Evolutionary conservation across 2,888 invertebrate species (phyloP), one percentile per base, ranked within the genome.

Genomic region (Capitulum mitella): DNA sequence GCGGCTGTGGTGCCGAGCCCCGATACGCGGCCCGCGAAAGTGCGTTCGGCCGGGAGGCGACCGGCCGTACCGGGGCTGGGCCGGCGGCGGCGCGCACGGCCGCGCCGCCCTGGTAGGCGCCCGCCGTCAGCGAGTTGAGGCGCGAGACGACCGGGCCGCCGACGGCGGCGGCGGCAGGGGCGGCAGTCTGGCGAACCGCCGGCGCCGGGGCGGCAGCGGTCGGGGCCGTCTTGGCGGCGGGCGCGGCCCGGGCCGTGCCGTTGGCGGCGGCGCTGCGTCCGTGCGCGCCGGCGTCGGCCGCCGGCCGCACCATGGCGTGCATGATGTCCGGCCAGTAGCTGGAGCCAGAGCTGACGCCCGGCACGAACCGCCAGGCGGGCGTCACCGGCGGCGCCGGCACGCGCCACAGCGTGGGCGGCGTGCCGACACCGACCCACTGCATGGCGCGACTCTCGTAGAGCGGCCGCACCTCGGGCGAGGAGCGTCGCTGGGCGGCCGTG

Each of bases 361-460:
- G 75, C 75, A 40, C 46, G 43, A 75, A 75, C 8, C 75, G 43
- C 75, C 75, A 75, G 43, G 43, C 29, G 26, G 75, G 75, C 12
- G 75, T 75, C 12, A 75, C 46, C 0, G 75, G 75, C 46, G 75
- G 75, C 43, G 22, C 12, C 1, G 75, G 75, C 75, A 75, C 75
- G 43, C 29, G n/a, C 43, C 46, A 75, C 14, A 29, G 43, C 12
- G 43, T 46, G 14, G 75, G 75, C 46, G 75, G 75, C 43, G 43
- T 43, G 46, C 75, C 75, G 8, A 75, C 43, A 16, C 75, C 75
- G 26, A 46, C 46, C 75, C 75, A 75, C 29, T n/a, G 75, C 46
- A 75, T 22, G 16, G 46, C 75, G 75, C 40, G 75, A 29, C 75
- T 75, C 43, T 46, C 16, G 6, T n/a, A 1, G 16, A 46, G 29